Base-by-base conservation (phyloP, 2,888 invertebrate genomes). In the Meiosimyza decipiens region DNA sequence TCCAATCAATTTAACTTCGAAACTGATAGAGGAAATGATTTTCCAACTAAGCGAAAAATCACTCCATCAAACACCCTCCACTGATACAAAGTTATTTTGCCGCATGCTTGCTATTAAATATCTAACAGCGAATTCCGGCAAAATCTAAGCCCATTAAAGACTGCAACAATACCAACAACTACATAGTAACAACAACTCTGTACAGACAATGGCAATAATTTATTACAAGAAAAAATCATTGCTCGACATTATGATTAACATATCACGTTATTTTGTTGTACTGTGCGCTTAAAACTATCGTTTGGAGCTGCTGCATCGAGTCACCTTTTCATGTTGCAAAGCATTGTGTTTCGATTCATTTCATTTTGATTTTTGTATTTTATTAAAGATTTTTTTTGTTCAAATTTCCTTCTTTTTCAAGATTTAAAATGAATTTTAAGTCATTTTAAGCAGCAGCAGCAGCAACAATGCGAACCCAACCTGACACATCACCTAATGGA, bases 171-270 rank as follows among this genome's bases (percentile, higher is more conserved):
- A 11, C 55, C 13, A 55, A 54, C 7, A 40, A 5, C n/a, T n/a
- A n/a, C n/a, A n/a, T 60, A 59, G 33, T 28, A 67, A 50, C 54
- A 55, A 7, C 16, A 51, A 22, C 51, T 50, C 1, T 2, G 22
- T 22, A 28, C 18, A 50, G 28, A 40, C 54, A 55, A 66, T 55
- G 33, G 28, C 22, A 22, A 22, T 33, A 22, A 57, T 57, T 40
- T 33, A 59, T 22, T n/a, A 28, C 68, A 69, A 50, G 59, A 69
- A 40, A 60, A 59, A 59, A 15, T 75, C 74, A 78, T 74, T 79
- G 80, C 78, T 81, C 80, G 79, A 80, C 80, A 80, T 81, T 79
- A 81, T 83, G 85, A 85, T 85, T 85, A 85, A 84, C 85, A 85
- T 85, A 85, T 85, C 85, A 84, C 84, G 84, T 84, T 82, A 40